phyloP scores from a whole-genome alignment of 2,797 vertebrate genomes.

The Selene dorsalis region DNA sequence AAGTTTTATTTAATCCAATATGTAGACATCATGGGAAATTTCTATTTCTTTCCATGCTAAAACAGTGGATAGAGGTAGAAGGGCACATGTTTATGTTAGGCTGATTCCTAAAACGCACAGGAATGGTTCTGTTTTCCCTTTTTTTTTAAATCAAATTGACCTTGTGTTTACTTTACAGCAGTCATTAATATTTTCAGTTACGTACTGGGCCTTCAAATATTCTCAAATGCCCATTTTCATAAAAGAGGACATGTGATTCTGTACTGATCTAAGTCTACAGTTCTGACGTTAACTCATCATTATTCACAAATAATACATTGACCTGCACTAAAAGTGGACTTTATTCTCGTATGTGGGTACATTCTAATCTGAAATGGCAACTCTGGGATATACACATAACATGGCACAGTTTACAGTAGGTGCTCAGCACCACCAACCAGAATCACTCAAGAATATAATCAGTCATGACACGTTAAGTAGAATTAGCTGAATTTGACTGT shows the following conservation, averaged over 20 bases:
- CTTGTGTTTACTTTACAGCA: constrained; percentile 67
- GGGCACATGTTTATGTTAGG: constrained; percentile 43
- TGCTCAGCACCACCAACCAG: constrained; percentile 10
- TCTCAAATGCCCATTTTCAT: constrained; percentile 40
- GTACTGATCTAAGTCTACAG: constrained; percentile 53
- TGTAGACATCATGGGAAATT: constrained; percentile 66
- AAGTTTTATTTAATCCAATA: constrained; percentile 73
- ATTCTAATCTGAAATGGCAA: constrained; percentile 55
- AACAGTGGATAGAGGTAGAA: constrained; percentile 75
- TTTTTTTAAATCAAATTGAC: constrained; percentile 43
- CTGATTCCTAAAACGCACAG: constrained; percentile 54
- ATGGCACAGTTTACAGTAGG: constrained; percentile 32
- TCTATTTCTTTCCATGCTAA: constrained; percentile 64
- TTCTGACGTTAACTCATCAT: constrained; percentile 53
- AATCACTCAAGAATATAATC: constrained; percentile 13
- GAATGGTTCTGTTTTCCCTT: constrained; percentile 17
- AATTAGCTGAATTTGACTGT: constrained; percentile 9
- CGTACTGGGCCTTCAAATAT: constrained; percentile 40
- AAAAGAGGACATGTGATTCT: constrained; percentile 32
- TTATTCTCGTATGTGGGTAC: constrained; percentile 25
- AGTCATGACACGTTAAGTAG: constrained; percentile 24
- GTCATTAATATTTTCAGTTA: constrained; percentile 49
- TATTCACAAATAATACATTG: constrained; percentile 67
- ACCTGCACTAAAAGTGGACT: constrained; percentile 46
- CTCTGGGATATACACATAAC: constrained; percentile 35